Evolutionary conservation across 2,888 invertebrate species (phyloP), one percentile per base, ranked within the genome.

Genomic region (Ichneumon xanthorius): DNA sequence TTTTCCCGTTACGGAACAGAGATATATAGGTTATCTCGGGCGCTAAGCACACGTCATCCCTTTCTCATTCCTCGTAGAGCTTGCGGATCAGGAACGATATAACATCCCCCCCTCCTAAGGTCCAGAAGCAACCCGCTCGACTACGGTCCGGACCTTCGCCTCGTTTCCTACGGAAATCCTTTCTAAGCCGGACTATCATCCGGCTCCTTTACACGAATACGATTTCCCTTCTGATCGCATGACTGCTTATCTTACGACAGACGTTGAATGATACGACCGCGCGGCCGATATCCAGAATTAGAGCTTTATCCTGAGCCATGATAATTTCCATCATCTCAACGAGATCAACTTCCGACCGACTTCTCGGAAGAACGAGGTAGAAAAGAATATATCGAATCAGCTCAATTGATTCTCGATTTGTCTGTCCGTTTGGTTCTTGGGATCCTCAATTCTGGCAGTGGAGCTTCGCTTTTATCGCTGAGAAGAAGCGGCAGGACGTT

Each of bases 181-280:
- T 82, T 76, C 82, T 84, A 84, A 81, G 82, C 85, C 81, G 77
- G 82, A 82, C 77, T 84, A 80, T 87, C 85, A 88, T 85, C 86
- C 85, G 82, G 86, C 80, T 84, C 86, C 80, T 86, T 89, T 88
- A 91, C 87, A 91, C 87, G 76, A 90, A 89, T 76, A 89, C 89
- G 83, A 90, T 91, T 87, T 90, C 87, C 80, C 89, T 88, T 86
- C 84, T 87, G 83, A 90, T 91, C 77, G 88, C 90, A 87, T 90
- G 89, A 83, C 89, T 89, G 33, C 30, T 19, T 82, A 91, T 88
- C 87, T 91, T 88, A 68, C 89, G 88, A 86, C 88, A 90, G 78
- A 90, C 87, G 75, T 89, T 88, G 81, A 86, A 88, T 58, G 88
- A 75, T 78, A 65, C 88, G 70, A 88, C 87, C 37, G 86, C 88